A percentile compares a stretch with the other conserved stretches of the same genome.
phyloP scores from a whole-genome alignment of 53 echinoderm and acorn worm genomes.

The Luidia sarsii region DNA sequence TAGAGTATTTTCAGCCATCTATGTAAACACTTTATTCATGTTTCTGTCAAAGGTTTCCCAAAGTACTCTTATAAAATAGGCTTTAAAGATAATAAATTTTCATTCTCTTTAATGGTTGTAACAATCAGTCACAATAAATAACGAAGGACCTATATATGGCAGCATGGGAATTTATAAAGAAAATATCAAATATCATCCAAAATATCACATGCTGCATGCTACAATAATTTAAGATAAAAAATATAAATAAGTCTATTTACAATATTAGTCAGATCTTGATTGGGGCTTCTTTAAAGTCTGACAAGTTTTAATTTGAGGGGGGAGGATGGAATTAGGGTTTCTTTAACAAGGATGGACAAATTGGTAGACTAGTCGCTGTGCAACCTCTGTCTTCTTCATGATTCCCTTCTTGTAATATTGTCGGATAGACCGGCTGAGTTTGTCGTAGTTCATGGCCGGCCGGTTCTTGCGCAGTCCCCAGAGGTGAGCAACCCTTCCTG shows the following conservation, averaged over 20 bases:
- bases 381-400: constrained; percentile 98
- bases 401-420: constrained; percentile 96
- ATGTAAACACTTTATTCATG: no score
- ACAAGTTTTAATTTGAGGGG: background rate
- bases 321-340: no score
- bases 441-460: constrained; percentile 99
- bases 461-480: constrained; percentile 98
- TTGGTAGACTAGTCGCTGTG: constrained; percentile 96
- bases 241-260: constrained; percentile 28
- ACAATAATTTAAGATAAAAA: constrained; percentile 32
- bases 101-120: no score
- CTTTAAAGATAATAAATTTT: no score
- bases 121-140: no score
- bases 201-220: no score
- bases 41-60: no score
- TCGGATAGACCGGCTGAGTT: constrained; percentile 95
- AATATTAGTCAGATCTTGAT: background rate
- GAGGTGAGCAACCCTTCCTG: constrained; percentile 87
- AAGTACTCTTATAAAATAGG: no score
- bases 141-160: constrained; percentile 11
- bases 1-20: no score
- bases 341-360: constrained; percentile 87
- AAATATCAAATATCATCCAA: no score
- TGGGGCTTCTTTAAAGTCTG: background rate
- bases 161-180: background rate